Evolutionary conservation across 2,113 vertebrate genomes (phyloP).

Genomic region (Mesembrinibis cayennensis): DNA sequence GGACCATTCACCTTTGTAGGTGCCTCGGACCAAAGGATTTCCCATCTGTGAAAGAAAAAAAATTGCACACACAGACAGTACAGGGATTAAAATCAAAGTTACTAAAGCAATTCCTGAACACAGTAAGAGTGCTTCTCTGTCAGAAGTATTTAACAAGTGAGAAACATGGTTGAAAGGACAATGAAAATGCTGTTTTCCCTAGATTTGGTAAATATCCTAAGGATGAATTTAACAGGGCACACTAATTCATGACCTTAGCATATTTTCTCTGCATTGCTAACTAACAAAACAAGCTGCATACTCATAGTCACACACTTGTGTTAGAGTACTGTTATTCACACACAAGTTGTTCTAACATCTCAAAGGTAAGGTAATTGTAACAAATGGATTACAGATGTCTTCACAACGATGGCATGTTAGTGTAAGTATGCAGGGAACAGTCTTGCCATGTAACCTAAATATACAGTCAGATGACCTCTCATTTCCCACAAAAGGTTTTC

Average conservation of each 20-base stretch:
- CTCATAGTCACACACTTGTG: neutral
- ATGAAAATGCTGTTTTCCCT: neutral
- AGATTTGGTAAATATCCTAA: neutral
- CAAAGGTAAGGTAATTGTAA: neutral
- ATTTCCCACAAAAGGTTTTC: neutral
- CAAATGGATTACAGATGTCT: neutral
- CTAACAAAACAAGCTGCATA: neutral
- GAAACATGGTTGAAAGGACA: neutral
- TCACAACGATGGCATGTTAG: neutral
- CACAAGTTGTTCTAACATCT: neutral
- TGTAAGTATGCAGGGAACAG: neutral
- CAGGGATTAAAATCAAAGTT: neutral
- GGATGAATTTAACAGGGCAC: neutral
- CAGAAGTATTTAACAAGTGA: neutral
- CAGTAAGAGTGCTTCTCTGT: neutral
- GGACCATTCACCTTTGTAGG: slow-evolving; percentile 86
- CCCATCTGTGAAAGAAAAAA: slow-evolving; percentile 84
- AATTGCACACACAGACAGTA: neutral
- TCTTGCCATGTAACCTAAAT: neutral
- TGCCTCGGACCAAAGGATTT: slow-evolving; percentile 92
- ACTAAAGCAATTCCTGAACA: neutral
- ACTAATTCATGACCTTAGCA: neutral
- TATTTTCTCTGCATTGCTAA: neutral
- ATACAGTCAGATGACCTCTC: neutral
- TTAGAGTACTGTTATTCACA: neutral